A percentile compares a stretch with the other conserved stretches of the same genome.
Conservation (phyloP, 2,888 invertebrate species). For the Tenthredo distinguenda region DNA sequence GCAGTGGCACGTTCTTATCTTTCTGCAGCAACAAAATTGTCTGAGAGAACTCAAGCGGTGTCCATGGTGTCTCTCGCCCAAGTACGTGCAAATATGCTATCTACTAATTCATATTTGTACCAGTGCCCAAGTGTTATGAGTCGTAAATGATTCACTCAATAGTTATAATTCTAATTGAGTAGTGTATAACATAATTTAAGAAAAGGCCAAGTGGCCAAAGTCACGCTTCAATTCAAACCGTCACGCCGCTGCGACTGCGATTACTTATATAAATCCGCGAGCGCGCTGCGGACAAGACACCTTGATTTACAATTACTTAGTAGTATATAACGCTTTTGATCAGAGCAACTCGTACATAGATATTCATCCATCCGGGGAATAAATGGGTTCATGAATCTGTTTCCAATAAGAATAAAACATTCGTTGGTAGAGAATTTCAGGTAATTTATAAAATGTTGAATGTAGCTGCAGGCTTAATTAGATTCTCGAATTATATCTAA, state of each 20-base stretch:
- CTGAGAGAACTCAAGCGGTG: constrained; percentile 90
- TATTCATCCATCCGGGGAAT: background rate
- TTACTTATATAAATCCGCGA: background rate
- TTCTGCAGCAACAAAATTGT: constrained; percentile 89
- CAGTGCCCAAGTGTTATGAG: background rate
- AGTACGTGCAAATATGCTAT: constrained; percentile 64
- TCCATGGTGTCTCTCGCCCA: constrained; percentile 92
- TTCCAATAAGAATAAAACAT: background rate
- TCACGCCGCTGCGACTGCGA: background rate
- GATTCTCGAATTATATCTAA: background rate
- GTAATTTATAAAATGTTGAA: background rate
- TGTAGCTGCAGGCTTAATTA: background rate
- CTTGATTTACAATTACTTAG: background rate
- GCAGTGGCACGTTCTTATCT: constrained; percentile 92
- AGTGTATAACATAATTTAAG: constrained; percentile 3
- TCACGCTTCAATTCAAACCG: constrained; percentile 11
- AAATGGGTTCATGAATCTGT: background rate
- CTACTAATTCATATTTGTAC: background rate
- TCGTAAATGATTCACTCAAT: constrained; percentile 6
- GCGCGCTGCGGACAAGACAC: background rate
- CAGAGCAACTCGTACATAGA: background rate
- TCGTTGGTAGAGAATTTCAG: background rate
- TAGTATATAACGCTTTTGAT: background rate
- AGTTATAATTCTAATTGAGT: constrained; percentile 45
- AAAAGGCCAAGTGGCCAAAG: background rate